Percentiles rank a stretch among this genome's conserved stretches.
Conservation (phyloP, 1,140 invertebrate species). For the Zaprionus gabonicus region DNA sequence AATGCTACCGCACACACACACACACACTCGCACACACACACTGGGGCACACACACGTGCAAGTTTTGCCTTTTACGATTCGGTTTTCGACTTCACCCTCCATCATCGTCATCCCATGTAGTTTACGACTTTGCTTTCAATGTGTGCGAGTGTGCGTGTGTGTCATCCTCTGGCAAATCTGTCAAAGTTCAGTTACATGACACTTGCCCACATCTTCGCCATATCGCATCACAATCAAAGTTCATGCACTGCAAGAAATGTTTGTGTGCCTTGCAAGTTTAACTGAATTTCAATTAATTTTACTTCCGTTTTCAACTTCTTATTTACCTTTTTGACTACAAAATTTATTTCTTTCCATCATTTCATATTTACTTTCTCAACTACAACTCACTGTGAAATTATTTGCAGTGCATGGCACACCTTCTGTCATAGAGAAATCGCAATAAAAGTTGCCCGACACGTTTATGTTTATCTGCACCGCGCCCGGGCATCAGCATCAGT, state of each 20-base stretch:
- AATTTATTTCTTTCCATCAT: not conserved
- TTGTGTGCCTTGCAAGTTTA: not conserved
- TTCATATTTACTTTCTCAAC: not conserved
- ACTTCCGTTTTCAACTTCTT: not conserved
- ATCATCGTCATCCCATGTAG: slow-evolving; percentile 48
- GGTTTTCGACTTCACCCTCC: slow-evolving; percentile 41
- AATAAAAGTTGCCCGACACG: slow-evolving; percentile 71
- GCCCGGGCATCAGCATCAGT: slow-evolving; percentile 38
- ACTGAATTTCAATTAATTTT: too few relatives aligned
- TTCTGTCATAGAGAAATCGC: slow-evolving; percentile 44
- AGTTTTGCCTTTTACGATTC: slow-evolving; percentile 51
- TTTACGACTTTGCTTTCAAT: slow-evolving; percentile 54
- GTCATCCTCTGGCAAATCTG: slow-evolving; percentile 33
- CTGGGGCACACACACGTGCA: not conserved
- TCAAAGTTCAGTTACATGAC: slow-evolving; percentile 57
- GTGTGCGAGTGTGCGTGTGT: slow-evolving; percentile 17
- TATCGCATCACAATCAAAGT: slow-evolving; percentile 26
- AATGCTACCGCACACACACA: slow-evolving; percentile 42
- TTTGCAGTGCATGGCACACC: slow-evolving; percentile 24
- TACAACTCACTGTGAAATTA: not conserved
- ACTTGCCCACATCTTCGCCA: slow-evolving; percentile 27
- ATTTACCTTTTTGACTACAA: not conserved
- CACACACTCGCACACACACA: slow-evolving; percentile 21
- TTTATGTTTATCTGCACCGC: slow-evolving; percentile 58
- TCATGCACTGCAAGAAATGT: slow-evolving; percentile 12